These are phyloP conservation scores for Beris chalybata DNA, from an alignment of 2,888 invertebrate genomes.

Conservation along the genomic window DNA sequence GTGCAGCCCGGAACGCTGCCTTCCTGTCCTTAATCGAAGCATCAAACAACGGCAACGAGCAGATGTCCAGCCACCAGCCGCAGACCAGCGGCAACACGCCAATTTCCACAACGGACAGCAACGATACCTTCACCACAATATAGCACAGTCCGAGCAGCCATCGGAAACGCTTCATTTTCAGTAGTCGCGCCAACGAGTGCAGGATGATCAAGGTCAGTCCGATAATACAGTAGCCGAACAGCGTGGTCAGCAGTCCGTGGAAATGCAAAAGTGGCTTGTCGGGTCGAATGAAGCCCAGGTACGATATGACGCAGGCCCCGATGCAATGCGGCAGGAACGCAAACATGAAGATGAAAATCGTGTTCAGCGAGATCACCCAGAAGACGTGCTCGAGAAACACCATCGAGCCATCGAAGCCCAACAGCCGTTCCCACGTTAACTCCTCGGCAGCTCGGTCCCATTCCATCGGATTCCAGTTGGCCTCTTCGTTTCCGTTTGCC, in stretches of 20 bases:
- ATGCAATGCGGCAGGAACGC: slow-evolving; percentile 97
- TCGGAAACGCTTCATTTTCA: slow-evolving; percentile 78
- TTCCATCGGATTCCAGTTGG: slow-evolving; percentile 98
- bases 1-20: slow-evolving; percentile 84
- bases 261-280: slow-evolving; percentile 72
- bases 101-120: slow-evolving; percentile 95
- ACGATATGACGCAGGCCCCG: slow-evolving; percentile 79
- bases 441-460: slow-evolving; percentile 98
- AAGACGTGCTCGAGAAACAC: slow-evolving; percentile 98
- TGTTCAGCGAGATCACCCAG: slow-evolving; percentile 97
- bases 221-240: slow-evolving; percentile 91
- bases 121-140: slow-evolving; percentile 78
- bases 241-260: slow-evolving; percentile 88
- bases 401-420: slow-evolving; percentile 95
- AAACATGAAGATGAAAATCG: slow-evolving; percentile 94
- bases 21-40: slow-evolving; percentile 87
- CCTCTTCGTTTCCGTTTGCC: slow-evolving; percentile 70
- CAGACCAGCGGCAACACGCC: slow-evolving; percentile 95
- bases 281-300: slow-evolving; percentile 60
- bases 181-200: slow-evolving; percentile 79
- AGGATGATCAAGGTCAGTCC: slow-evolving; percentile 80
- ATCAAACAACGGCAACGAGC: slow-evolving; percentile 90
- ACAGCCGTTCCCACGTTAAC: slow-evolving; percentile 94
- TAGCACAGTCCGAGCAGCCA: slow-evolving; percentile 90
- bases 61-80: slow-evolving; percentile 99